Evolutionary conservation across 2,113 vertebrate species (phyloP), one percentile per base, ranked within the genome.

Genomic region (Pterocles orientalis): DNA sequence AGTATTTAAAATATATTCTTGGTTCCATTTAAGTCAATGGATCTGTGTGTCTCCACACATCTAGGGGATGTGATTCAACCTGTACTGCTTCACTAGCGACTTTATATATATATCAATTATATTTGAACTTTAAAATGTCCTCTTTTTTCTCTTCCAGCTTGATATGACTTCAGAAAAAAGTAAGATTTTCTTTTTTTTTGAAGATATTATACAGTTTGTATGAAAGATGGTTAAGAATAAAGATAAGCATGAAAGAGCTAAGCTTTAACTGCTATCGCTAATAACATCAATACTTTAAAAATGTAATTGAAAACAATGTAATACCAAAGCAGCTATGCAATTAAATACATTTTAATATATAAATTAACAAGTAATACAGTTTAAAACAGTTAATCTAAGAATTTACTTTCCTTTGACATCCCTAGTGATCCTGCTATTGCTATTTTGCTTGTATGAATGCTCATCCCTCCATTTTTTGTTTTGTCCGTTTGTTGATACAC

Each of bases 101-200:
- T 81, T 72, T 50, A 54, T 57, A 13, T 12, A 6, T 51, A 8
- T 60, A n/a, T n/a, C 16, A 10, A 39, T 86, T 83, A 19, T 11
- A 45, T 88, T 86, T n/a, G 64, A 97, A 93, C 51, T 65, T 86
- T 75, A 71, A 93, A 79, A 88, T 96, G 96, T 92, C 86, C 71
- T 86, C 50, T 88, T 78, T 98, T 98, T 90, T 97, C 97, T 98
- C 88, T 98, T 99, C 77, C 98, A 99, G 99, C 98, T 98, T 96
- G 98, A 98, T 97, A 97, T 98, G 97, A 98, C 98, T 69, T 98
- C 98, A 93, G 98, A 99, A 97, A 99, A 99, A 99, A 99, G 99
- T 99, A 99, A 99, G 99, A 98, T 89, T 97, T 92, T 60, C 6
- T 47, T 33, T 86, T 69, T 79, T 50, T 86, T 81, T 77, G 9